Conservation (phyloP, 2,113 vertebrate species). For the Seriola rivoliana region DNA sequence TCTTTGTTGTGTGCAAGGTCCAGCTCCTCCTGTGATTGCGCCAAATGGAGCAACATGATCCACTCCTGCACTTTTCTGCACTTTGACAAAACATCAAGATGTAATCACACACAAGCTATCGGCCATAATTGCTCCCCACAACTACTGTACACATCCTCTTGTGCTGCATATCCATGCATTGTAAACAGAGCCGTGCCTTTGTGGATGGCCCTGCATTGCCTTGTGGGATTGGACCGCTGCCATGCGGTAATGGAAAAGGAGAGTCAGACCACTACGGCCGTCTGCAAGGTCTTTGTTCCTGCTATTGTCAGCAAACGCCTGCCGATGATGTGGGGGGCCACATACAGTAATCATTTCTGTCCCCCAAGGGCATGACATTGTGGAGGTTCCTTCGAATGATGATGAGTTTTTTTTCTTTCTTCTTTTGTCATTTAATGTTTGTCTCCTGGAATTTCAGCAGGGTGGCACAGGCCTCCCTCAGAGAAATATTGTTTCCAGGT, state of each 20-base stretch:
- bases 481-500: background rate
- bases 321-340: slow-evolving; percentile 29
- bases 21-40: slow-evolving; percentile 29
- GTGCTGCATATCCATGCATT: slow-evolving; percentile 25
- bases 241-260: slow-evolving; percentile 74
- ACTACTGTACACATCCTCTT: slow-evolving; percentile 54
- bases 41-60: slow-evolving; percentile 50
- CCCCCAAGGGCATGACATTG: slow-evolving; percentile 59
- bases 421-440: slow-evolving; percentile 12
- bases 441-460: background rate
- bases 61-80: slow-evolving; percentile 51
- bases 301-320: slow-evolving; percentile 70
- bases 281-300: slow-evolving; percentile 69
- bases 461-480: background rate
- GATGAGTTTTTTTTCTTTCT: slow-evolving; percentile 8
- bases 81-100: slow-evolving; percentile 57
- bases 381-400: slow-evolving; percentile 39
- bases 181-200: slow-evolving; percentile 56
- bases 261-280: slow-evolving; percentile 58
- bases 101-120: slow-evolving; percentile 48
- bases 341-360: slow-evolving; percentile 47
- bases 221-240: slow-evolving; percentile 65
- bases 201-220: slow-evolving; percentile 34
- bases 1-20: slow-evolving; percentile 61
- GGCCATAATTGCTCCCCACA: slow-evolving; percentile 54